Evolutionary conservation across 2,888 invertebrate genomes (phyloP), one percentile per base, ranked within the genome.

Genomic region (Caenorhabditis uteleia): DNA sequence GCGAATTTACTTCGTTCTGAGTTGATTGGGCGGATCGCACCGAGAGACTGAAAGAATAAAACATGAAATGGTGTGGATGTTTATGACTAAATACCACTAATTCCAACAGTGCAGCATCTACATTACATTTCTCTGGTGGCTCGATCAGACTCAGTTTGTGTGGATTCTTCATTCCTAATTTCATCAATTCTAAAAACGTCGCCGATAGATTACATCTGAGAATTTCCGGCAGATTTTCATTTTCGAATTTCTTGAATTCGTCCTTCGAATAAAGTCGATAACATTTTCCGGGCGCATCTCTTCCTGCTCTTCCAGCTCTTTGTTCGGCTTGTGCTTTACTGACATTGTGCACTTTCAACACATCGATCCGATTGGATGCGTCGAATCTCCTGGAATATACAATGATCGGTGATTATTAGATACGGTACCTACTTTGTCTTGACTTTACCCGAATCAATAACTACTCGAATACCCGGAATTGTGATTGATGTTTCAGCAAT

Each of bases 401-500:
- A 14, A 31, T 34, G 23, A 18, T 51, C 27, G 8, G 12, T 26
- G 27, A 29, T 8, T 27, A 29, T 26, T 29, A 8, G 4, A 10
- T 10, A 18, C n/a, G 26, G 33, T 16, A 26, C 62, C 45, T 25
- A 82, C 80, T 75, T 78, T 29, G 65, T 71, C 44, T 84, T 83
- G 3, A 83, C 78, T 65, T 80, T 82, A 23, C 83, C 83, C 4
- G 74, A 75, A 53, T 83, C 83, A 44, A 83, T 71, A 10, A 83
- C 91, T 84, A 93, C 92, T 25, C 90, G 89, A 67, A 98, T 89
- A 21, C 94, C 94, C 3, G 91, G 90, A 78, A 97, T 94, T 0
- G 97, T 97, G n/a, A 98, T 89, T 1, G 95, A 95, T 0, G 97
- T 93, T 85, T 98, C 97, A 0, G 97, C 95, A 51, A 98, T 91